Evolutionary conservation across 1,140 invertebrate species (phyloP), one percentile per base, ranked within the genome.

Genomic region (Tetramorium parvispinum): DNA sequence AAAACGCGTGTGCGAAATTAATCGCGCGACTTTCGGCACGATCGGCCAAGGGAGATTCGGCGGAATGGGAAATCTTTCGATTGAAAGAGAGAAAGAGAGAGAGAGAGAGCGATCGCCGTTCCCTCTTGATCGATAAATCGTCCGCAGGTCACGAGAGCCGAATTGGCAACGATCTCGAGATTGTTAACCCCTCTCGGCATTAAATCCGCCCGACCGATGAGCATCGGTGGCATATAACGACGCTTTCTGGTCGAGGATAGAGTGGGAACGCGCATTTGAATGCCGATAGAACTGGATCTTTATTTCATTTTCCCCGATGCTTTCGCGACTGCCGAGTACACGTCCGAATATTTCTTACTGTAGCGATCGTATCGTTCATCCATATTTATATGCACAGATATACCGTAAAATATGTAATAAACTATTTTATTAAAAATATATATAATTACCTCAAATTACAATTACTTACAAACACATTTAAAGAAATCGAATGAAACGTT

Each of bases 1-100:
- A 37, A 16, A 51, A 90, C 65, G 57, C 78, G 53, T 79, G 63
- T 71, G 89, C 85, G 57, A 83, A 90, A 90, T 90, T 88, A 90
- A 88, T 87, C 86, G 86, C 61, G 86, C 79, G 61, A 83, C 71
- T 76, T 66, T 81, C 65, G 70, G n/a, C 24, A 49, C 11, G 81
- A 65, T 11, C 66, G 53, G 16, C 55, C 18, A 21, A 24, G 3
- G 46, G 49, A n/a, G 75, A 51, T 51, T 51, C 46, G n/a, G 32
- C 24, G 46, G 32, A 70, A 81, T 24, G 37, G 87, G 46, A 66
- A 89, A 90, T 85, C 85, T 73, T 87, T 76, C 88, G 55, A 55
- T 27, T 81, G 61, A 88, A 63, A 32, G 32, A 27, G 27, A 27
- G 27, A 2, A 2, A 32, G 32, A 32, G 32, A 32, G 32, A 32